A percentile compares a stretch with the other conserved stretches of the same genome.
Evolutionary conservation across 2,888 invertebrate genomes (phyloP).

Genomic region (Nomada lathburiana): DNA sequence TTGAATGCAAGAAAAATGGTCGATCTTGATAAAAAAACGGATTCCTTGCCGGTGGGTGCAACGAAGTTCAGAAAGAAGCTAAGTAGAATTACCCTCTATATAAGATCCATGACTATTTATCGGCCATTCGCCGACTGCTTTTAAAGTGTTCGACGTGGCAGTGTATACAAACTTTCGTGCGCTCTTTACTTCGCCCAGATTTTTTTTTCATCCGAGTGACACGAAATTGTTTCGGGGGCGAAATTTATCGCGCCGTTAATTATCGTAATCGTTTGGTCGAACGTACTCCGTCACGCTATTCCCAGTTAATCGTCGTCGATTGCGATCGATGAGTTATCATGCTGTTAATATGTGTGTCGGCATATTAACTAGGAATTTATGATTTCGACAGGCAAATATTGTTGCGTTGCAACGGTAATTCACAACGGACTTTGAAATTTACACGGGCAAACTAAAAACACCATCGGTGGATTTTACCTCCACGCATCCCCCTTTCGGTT

Average conservation of each 20-base stretch:
- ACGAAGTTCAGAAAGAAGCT: background rate
- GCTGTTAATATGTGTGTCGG: conserved; percentile 20
- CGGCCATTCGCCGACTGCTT: background rate
- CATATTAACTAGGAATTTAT: conserved; percentile 12
- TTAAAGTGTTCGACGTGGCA: background rate
- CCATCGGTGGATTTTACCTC: background rate
- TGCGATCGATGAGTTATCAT: conserved; percentile 21
- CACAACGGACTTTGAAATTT: background rate
- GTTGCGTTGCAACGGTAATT: background rate
- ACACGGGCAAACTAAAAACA: background rate
- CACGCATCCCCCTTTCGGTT: no score
- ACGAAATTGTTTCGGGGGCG: background rate
- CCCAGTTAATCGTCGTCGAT: conserved; percentile 21
- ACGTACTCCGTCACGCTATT: background rate
- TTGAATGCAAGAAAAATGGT: conserved; percentile 1
- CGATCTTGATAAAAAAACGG: background rate
- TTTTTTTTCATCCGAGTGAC: background rate
- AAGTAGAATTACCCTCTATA: background rate
- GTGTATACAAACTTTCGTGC: background rate
- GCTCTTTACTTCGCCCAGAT: no score
- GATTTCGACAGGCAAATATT: background rate
- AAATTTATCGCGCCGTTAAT: conserved; percentile 19
- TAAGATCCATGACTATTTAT: conserved; percentile 18
- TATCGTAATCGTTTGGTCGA: conserved; percentile 20
- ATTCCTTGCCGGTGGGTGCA: background rate